Percentiles rank a stretch among this genome's conserved stretches.
phyloP scores from a whole-genome alignment of 2,797 vertebrate species.

The Danio kyathit region DNA sequence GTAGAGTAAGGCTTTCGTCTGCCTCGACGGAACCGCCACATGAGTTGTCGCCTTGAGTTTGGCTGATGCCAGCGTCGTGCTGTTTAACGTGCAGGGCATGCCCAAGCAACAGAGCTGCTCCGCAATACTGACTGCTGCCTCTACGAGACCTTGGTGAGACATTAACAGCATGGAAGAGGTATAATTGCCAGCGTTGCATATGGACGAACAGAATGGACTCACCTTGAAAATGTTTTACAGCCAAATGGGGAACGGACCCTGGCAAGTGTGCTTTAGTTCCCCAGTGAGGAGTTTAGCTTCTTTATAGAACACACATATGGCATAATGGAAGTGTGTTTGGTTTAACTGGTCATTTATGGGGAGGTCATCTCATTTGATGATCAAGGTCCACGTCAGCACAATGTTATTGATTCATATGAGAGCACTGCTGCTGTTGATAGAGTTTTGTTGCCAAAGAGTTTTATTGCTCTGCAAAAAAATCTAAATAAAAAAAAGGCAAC shows the following conservation, averaged over 20 bases:
- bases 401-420: constrained; percentile 35
- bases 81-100: constrained; percentile 40
- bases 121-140: constrained; percentile 46
- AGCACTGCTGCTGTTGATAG: constrained; percentile 16
- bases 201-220: constrained; percentile 69
- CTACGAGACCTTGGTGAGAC: constrained; percentile 64
- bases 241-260: constrained; percentile 19
- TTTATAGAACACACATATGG: constrained; percentile 52
- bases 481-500: neutral
- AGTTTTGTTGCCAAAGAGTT: constrained; percentile 28
- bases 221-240: constrained; percentile 69
- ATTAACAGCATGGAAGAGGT: constrained; percentile 68
- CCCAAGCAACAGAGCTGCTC: constrained; percentile 32
- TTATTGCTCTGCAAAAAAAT: constrained; percentile 2
- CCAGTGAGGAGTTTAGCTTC: constrained; percentile 47
- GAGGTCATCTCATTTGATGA: constrained; percentile 25
- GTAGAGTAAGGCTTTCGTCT: constrained; percentile 8
- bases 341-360: constrained; percentile 30
- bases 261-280: constrained; percentile 44
- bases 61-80: constrained; percentile 32
- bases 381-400: constrained; percentile 10
- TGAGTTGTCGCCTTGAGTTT: constrained; percentile 37
- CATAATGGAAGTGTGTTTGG: constrained; percentile 25
- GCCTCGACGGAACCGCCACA: constrained; percentile 11
- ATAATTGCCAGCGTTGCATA: constrained; percentile 70